These are phyloP conservation scores for Acheta domesticus DNA, from an alignment of 2,888 invertebrate species.

Conservation along the genomic window DNA sequence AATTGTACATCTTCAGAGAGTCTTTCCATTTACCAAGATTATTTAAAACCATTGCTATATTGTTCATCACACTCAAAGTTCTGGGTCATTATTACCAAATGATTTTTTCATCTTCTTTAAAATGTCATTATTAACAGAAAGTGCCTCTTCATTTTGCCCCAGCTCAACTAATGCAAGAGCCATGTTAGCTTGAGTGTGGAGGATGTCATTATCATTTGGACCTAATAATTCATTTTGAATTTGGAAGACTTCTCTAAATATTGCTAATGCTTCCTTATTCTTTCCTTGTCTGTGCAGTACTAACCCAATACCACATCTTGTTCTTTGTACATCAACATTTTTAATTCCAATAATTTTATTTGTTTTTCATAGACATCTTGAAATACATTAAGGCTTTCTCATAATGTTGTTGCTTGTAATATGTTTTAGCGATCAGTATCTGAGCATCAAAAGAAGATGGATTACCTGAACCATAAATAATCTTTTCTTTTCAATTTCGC, in stretches of 20 bases:
- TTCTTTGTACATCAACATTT: neutral
- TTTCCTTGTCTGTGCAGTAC: slow-evolving; percentile 36
- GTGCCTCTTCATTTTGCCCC: slow-evolving; percentile 36
- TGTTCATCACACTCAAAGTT: slow-evolving; percentile 25
- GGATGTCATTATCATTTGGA: slow-evolving; percentile 34
- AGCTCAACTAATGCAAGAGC: slow-evolving; percentile 35
- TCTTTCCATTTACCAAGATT: slow-evolving; percentile 36
- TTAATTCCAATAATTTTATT: neutral
- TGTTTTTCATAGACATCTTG: slow-evolving; percentile 18
- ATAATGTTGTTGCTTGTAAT: slow-evolving; percentile 4
- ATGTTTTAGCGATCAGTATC: slow-evolving; percentile 12
- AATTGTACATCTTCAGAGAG: slow-evolving; percentile 35
- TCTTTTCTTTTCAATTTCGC: slow-evolving; percentile 23
- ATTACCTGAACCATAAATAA: slow-evolving; percentile 33
- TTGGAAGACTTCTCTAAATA: slow-evolving; percentile 34
- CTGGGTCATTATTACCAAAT: slow-evolving; percentile 23
- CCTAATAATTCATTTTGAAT: slow-evolving; percentile 35
- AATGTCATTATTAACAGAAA: slow-evolving; percentile 30
- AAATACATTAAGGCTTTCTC: neutral
- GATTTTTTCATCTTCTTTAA: slow-evolving; percentile 25
- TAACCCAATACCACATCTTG: slow-evolving; percentile 11
- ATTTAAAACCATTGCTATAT: slow-evolving; percentile 35
- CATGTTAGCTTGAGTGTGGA: slow-evolving; percentile 35
- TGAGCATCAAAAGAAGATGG: slow-evolving; percentile 34
- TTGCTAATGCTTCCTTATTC: slow-evolving; percentile 35